A percentile compares a stretch with the other conserved stretches of the same genome.
Conservation (phyloP, 2,888 invertebrate genomes). For the Mythimna albipuncta region DNA sequence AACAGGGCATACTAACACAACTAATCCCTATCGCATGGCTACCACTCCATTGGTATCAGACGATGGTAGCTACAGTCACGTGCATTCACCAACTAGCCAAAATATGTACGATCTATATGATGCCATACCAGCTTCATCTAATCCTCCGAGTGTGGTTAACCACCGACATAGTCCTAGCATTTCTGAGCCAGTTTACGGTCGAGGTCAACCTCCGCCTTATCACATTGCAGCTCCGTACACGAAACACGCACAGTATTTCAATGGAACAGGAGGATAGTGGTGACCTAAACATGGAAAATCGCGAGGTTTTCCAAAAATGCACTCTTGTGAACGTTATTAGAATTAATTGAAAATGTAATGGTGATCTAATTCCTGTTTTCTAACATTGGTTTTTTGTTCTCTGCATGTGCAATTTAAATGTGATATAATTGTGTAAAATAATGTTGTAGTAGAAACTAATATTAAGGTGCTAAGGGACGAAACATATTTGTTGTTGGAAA, state of each 20-base stretch:
- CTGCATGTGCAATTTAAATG: slow-evolving; percentile 89
- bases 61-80: slow-evolving; percentile 87
- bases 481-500: slow-evolving; percentile 75
- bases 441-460: slow-evolving; percentile 76
- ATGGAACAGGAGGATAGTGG: slow-evolving; percentile 88
- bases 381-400: slow-evolving; percentile 68
- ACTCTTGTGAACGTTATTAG: slow-evolving; percentile 76
- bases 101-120: slow-evolving; percentile 89
- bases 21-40: slow-evolving; percentile 88
- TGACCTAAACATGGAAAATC: slow-evolving; percentile 70
- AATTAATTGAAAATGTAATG: slow-evolving; percentile 61
- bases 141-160: slow-evolving; percentile 82
- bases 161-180: slow-evolving; percentile 84
- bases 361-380: slow-evolving; percentile 68
- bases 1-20: slow-evolving; percentile 87
- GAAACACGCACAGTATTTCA: slow-evolving; percentile 94
- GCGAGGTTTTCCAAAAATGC: slow-evolving; percentile 69
- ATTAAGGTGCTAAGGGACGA: slow-evolving; percentile 86
- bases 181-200: slow-evolving; percentile 81
- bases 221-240: slow-evolving; percentile 96
- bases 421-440: slow-evolving; percentile 83
- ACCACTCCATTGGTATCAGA: slow-evolving; percentile 87
- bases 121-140: slow-evolving; percentile 83
- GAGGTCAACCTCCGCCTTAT: slow-evolving; percentile 94
- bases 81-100: slow-evolving; percentile 85